Percentiles rank a stretch among this genome's conserved stretches.
These are phyloP conservation scores for Erythrocercus mccallii DNA, from an alignment of 2,113 vertebrate species.

Conservation along the genomic window DNA sequence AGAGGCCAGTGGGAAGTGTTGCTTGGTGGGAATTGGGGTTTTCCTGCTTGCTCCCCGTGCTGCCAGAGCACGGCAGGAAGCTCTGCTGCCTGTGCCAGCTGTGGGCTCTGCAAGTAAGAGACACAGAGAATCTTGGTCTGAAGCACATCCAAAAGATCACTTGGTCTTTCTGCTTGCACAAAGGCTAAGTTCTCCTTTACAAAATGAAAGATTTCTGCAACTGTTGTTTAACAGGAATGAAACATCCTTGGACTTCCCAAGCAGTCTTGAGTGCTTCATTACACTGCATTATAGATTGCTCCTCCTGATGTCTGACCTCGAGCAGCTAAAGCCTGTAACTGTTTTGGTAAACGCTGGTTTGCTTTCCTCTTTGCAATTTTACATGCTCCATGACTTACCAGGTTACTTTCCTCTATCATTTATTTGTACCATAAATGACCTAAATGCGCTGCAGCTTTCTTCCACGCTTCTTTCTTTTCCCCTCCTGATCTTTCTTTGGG, in stretches of 20 bases:
- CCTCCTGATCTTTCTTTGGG: not conserved
- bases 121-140: not conserved
- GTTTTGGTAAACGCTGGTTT: not conserved
- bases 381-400: not conserved
- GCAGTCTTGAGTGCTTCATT: not conserved
- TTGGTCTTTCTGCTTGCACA: not conserved
- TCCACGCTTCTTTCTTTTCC: fast-evolving
- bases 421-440: not conserved
- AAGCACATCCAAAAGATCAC: not conserved
- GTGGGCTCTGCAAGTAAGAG: not conserved
- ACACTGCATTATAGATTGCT: not conserved
- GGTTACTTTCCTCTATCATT: not conserved
- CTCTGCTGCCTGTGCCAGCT: not conserved
- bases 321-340: not conserved
- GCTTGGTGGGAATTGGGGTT: not conserved
- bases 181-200: not conserved
- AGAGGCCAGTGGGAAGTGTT: not conserved
- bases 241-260: not conserved
- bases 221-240: not conserved
- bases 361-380: not conserved
- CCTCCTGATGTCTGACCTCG: not conserved
- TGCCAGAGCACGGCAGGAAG: not conserved
- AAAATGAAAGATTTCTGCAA: not conserved
- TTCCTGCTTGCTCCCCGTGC: not conserved
- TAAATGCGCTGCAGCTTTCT: not conserved